Base-by-base conservation (phyloP, 2,797 vertebrate genomes). In the Myotis vivesi region DNA sequence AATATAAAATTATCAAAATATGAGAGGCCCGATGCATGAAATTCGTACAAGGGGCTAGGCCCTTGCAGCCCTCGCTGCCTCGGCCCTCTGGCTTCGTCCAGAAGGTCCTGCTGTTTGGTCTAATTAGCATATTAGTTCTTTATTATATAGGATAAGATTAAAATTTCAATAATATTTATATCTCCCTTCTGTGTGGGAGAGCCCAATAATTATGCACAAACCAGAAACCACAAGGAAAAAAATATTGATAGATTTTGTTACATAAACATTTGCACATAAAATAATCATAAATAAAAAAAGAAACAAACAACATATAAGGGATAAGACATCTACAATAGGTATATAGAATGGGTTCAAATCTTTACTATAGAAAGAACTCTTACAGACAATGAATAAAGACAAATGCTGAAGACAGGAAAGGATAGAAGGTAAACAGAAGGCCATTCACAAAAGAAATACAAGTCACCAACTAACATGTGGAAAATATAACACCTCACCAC, bases 1-100 rank as follows among this genome's bases (percentile, higher is more conserved):
- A 95, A 79, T 86, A 72, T 49, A 59, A 82, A 71, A 85, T 64
- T 73, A 87, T 8, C 87, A 80, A 89, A 59, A 77, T 25, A 38
- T 5, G 11, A 28, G 57, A 59, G 57, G 57, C 57, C 11, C 57
- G 5, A 59, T 28, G 57, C 9, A 25, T 5, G 9, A 11, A 57
- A 57, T 57, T 25, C 1, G 3, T 57, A 17, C 22, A 55, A 55
- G 53, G 53, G 53, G 53, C 53, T 9, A 1, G 53, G 20, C 53
- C 7, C 20, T 22, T 1, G 20, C 8, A 55, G 53, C 53, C 22
- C 20, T 8, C 1, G 53, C 53, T 55, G 44, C 44, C 44, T 44
- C 11, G 44, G 44, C 44, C 44, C 44, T 44, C 44, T 3, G 3
- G 53, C 53, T 55, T 22, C 2, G 17, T 51, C 49, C 16, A 16